Base-by-base conservation (phyloP, 2,888 invertebrate species). In the Holacanthella duospinosa region DNA sequence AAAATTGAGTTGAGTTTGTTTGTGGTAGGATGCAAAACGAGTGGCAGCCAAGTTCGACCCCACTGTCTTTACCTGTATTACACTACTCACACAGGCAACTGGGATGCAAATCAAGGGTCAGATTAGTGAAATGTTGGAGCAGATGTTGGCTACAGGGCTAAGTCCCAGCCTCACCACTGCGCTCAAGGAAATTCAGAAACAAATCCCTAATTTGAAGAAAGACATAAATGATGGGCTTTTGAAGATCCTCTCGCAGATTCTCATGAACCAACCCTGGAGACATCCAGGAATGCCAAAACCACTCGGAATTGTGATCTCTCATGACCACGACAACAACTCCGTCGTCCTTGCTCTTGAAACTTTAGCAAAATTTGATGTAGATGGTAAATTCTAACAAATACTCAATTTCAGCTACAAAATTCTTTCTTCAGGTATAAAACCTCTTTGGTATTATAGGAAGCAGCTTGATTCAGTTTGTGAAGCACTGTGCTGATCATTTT, bases 171-270 rank as follows among this genome's bases (percentile, higher is more conserved):
- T 97, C 63, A 95, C 95, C 0, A 88, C 92, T 43, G 91, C 94
- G 61, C 79, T 99, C 29, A 84, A 91, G 67, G 95, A 96, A 78
- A 80, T 99, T 54, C 93, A 93, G 26, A 84, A 85, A 68, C 87
- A 88, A 75, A 86, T 97, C 55, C 93, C 96, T 0, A 82, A 85
- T 57, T 81, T 99, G 21, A 93, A 90, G 77, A 83, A 85, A 59
- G 89, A 91, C 75, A 94, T 99, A 74, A 93, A 94, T 57, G 89
- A 93, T 75, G 94, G 96, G 0, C 80, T 99, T 27, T 80, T 96
- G 62, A 87, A 89, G 74, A 93, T 95, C 84, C 79, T 99, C 3
- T 94, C 93, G 1, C 84, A 90, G 74, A 89, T 93, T 58, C 78
- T 97, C 61, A 88, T 95, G 84, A 90, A 92, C 74, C 89, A 89